Evolutionary conservation across 2,113 vertebrate species (phyloP), one percentile per base, ranked within the genome.

Genomic region (Xyrauchen texanus): DNA sequence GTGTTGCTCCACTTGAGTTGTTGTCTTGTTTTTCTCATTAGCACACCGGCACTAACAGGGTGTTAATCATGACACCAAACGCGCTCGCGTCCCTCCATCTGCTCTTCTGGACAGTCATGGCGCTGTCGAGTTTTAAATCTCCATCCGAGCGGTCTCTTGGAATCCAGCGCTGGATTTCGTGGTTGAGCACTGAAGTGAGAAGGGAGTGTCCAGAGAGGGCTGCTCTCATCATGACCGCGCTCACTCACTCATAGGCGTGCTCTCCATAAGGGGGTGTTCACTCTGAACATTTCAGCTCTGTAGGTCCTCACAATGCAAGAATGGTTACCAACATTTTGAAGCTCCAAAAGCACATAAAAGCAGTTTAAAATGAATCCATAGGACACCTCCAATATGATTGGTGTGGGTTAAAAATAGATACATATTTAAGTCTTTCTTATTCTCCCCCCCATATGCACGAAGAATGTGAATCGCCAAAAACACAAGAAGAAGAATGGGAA

Each of bases 151-250:
- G 21, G 72, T 78, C 64, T 66, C 52, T 74, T 67, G 61, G 79
- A 78, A 78, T 80, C 63, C 57, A 49, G 65, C 64, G 80, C 68
- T 65, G 64, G 69, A 69, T 72, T 81, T 72, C 66, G 45, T 75
- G 70, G 58, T 77, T 82, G 76, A 82, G 53, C 76, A 79, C n/a
- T 70, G 45, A 70, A 79, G 82, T 44, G 82, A 60, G 49, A 66
- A 74, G 63, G 71, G 83, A 57, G 76, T 66, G 76, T 34, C 21
- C 70, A 57, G 58, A n/a, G 16, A 53, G 34, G 77, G 49, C 34
- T 65, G 49, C 65, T 76, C 74, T 76, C 62, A 76, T 76, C 62
- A 53, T 53, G 74, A 34, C 61, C 49, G 47, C 47, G 34, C 61
- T 9, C 47, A n/a, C 74, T 47, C 72, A 42, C 70, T 46, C 53